Conservation (phyloP, 2,888 invertebrate species). For the Apamea anceps region DNA sequence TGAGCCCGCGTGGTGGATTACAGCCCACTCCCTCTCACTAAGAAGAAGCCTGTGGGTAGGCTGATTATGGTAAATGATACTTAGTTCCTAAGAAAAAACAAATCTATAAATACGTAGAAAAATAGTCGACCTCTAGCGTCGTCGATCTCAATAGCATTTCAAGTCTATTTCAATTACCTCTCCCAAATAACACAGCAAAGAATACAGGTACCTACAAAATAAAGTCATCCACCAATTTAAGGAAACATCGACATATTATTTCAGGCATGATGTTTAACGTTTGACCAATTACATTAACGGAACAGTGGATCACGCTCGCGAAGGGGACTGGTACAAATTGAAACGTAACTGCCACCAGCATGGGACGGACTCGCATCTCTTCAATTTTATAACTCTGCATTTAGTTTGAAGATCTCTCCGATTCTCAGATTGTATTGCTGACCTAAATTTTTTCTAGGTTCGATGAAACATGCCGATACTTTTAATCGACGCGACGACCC, state of each 20-base stretch:
- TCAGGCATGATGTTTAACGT: slow-evolving; percentile 53
- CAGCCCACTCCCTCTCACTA: too few species aligned
- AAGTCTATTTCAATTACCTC: not conserved
- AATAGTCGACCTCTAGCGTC: too few species aligned
- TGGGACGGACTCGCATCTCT: slow-evolving; percentile 38
- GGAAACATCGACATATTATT: slow-evolving; percentile 46
- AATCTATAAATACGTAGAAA: too few species aligned
- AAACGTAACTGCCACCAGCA: slow-evolving; percentile 53
- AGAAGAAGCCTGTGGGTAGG: too few species aligned
- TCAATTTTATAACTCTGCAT: slow-evolving; percentile 63
- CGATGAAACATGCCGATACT: slow-evolving; percentile 40
- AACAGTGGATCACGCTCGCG: slow-evolving; percentile 43
- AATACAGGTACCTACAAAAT: slow-evolving; percentile 31
- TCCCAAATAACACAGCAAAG: not conserved
- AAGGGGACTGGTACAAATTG: slow-evolving; percentile 58
- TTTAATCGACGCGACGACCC: slow-evolving; percentile 42
- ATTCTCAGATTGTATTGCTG: slow-evolving; percentile 60
- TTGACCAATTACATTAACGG: slow-evolving; percentile 62
- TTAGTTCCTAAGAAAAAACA: too few species aligned
- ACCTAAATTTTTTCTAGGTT: slow-evolving; percentile 57
- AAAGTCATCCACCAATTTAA: slow-evolving; percentile 23
- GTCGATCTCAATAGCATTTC: not conserved
- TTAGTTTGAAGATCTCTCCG: slow-evolving; percentile 62
- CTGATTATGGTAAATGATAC: too few species aligned
- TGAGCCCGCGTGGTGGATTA: too few species aligned